These are phyloP conservation scores for Tetrax tetrax DNA, from an alignment of 2,113 vertebrate species.

Conservation along the genomic window DNA sequence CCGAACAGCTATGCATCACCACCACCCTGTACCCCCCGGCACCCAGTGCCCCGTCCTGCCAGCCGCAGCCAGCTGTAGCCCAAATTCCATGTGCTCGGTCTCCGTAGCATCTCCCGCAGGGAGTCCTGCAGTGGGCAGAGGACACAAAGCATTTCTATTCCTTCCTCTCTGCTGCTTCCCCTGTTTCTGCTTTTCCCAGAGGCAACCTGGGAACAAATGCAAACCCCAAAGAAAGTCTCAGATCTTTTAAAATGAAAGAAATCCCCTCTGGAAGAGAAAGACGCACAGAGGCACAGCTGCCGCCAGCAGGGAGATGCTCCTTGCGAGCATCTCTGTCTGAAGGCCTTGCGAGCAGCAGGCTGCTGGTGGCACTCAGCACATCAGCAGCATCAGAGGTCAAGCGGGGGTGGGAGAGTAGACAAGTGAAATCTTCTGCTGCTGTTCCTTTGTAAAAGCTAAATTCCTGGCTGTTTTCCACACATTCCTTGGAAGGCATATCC, in stretches of 20 bases:
- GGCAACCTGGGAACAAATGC: background rate
- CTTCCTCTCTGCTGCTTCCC: background rate
- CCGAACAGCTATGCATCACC: fast-evolving
- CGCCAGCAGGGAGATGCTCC: background rate
- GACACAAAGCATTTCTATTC: background rate
- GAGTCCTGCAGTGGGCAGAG: background rate
- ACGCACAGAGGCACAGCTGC: background rate
- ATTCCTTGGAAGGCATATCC: background rate
- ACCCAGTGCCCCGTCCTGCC: background rate
- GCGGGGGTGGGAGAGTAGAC: background rate
- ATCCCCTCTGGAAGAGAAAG: background rate
- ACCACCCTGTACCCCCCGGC: fast-evolving
- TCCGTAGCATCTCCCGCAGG: background rate
- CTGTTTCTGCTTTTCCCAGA: background rate
- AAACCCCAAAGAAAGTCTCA: background rate
- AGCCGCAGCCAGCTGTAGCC: no score
- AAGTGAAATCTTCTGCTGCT: background rate
- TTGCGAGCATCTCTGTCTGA: background rate
- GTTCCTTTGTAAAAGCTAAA: background rate
- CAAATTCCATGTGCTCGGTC: fast-evolving
- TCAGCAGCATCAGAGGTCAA: background rate
- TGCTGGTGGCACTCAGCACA: background rate
- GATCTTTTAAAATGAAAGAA: background rate
- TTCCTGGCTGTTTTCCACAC: background rate
- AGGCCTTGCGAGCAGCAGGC: background rate